phyloP scores from a whole-genome alignment of 2,888 invertebrate genomes.

The Pyrochroa serraticornis region DNA sequence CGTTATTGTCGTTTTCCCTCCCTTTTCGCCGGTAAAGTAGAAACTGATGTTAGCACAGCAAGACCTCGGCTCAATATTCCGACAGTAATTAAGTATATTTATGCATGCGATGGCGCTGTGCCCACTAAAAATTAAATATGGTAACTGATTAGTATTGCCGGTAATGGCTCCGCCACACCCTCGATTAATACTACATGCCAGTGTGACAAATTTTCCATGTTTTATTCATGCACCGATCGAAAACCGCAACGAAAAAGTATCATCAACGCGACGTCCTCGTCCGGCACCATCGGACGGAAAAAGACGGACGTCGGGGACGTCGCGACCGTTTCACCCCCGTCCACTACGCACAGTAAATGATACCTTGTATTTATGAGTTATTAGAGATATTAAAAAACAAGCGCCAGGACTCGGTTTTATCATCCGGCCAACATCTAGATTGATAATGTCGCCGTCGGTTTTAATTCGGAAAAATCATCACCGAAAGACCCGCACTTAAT shows the following conservation, averaged over 20 bases:
- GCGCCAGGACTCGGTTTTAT: conserved; percentile 15
- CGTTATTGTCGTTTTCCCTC: background rate
- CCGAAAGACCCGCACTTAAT: too few relatives aligned
- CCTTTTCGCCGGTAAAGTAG: conserved; percentile 11
- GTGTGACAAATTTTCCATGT: conserved; percentile 43
- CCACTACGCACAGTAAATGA: conserved; percentile 29
- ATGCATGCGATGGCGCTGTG: conserved; percentile 30
- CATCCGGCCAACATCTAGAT: conserved; percentile 6
- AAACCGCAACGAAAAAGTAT: conserved; percentile 21
- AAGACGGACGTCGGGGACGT: conserved; percentile 6
- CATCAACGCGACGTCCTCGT: conserved; percentile 6
- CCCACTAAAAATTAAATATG: conserved; percentile 42
- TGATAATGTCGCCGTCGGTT: background rate
- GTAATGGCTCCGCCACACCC: conserved; percentile 42
- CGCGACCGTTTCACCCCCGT: conserved; percentile 2
- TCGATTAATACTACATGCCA: conserved; percentile 42
- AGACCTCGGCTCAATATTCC: conserved; percentile 20
- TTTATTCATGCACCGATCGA: conserved; percentile 39
- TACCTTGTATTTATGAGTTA: conserved; percentile 42
- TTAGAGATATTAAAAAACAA: conserved; percentile 42
- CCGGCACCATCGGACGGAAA: conserved; percentile 6
- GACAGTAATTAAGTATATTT: conserved; percentile 29
- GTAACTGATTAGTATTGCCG: conserved; percentile 43
- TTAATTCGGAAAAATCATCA: too few relatives aligned
- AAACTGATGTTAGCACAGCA: conserved; percentile 22